These are phyloP conservation scores for Microdon myrmicae DNA, from an alignment of 2,888 invertebrate genomes.

Conservation along the genomic window DNA sequence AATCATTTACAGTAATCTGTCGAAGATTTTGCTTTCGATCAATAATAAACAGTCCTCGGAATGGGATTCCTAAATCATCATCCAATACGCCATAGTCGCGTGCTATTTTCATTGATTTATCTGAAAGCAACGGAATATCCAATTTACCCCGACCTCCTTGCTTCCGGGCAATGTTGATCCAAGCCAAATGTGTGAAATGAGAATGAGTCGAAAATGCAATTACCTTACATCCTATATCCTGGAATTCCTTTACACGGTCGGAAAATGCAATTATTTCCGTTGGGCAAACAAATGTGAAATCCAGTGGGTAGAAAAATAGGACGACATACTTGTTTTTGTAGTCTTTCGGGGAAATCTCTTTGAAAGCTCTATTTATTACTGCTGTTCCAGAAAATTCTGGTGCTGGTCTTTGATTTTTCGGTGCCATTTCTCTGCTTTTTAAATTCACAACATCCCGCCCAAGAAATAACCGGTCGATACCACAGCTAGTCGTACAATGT, in stretches of 20 bases:
- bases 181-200: slow-evolving; percentile 96
- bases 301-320: slow-evolving; percentile 92
- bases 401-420: slow-evolving; percentile 70
- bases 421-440: no score
- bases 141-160: slow-evolving; percentile 94
- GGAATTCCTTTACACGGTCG: slow-evolving; percentile 85
- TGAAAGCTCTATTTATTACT: slow-evolving; percentile 83
- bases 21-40: slow-evolving; percentile 87
- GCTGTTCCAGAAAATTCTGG: slow-evolving; percentile 80
- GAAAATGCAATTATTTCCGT: slow-evolving; percentile 99
- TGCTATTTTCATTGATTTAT: slow-evolving; percentile 88
- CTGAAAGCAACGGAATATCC: slow-evolving; percentile 93
- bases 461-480: no score
- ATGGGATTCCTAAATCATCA: slow-evolving; percentile 91
- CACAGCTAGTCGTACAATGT: no score
- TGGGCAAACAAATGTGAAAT: slow-evolving; percentile 89
- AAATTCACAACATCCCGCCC: no score
- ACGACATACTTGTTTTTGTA: slow-evolving; percentile 90
- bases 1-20: slow-evolving; percentile 95
- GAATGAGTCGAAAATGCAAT: slow-evolving; percentile 96
- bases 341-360: slow-evolving; percentile 79
- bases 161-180: slow-evolving; percentile 94
- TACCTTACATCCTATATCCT: slow-evolving; percentile 84
- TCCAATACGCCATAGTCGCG: slow-evolving; percentile 90
- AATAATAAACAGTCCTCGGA: slow-evolving; percentile 95